These are phyloP conservation scores for Mobula hypostoma DNA, from an alignment of 2,113 vertebrate species.

Conservation along the genomic window DNA sequence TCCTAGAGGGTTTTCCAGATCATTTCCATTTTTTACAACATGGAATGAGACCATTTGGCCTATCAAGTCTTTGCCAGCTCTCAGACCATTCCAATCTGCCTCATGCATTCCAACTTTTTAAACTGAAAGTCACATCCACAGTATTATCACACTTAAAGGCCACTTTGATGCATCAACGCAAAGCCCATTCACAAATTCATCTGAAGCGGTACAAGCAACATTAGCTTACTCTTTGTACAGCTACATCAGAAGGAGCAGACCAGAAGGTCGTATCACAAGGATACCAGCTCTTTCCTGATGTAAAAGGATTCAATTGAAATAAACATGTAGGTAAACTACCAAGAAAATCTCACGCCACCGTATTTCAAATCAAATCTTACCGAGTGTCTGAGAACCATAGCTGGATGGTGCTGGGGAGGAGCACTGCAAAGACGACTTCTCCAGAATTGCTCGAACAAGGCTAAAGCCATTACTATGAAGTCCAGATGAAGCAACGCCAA, in stretches of 20 bases:
- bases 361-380: conserved; percentile 50
- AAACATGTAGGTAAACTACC: background rate
- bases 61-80: no score
- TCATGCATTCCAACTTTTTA: background rate
- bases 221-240: background rate
- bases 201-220: background rate
- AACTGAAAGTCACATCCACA: background rate
- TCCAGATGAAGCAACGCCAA: conserved; percentile 85
- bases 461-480: conserved; percentile 96
- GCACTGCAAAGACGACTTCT: conserved; percentile 60
- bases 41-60: no score
- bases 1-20: no score
- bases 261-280: background rate
- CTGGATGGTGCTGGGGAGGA: conserved; percentile 62
- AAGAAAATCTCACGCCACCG: background rate
- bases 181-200: background rate
- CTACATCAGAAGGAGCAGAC: background rate
- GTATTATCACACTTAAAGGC: background rate
- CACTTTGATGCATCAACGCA: background rate
- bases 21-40: no score
- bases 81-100: no score
- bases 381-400: conserved; percentile 65
- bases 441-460: conserved; percentile 81
- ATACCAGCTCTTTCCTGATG: background rate
- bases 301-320: background rate